phyloP scores from a whole-genome alignment of 2,888 invertebrate genomes.

The Trissolcus brochymenae region DNA sequence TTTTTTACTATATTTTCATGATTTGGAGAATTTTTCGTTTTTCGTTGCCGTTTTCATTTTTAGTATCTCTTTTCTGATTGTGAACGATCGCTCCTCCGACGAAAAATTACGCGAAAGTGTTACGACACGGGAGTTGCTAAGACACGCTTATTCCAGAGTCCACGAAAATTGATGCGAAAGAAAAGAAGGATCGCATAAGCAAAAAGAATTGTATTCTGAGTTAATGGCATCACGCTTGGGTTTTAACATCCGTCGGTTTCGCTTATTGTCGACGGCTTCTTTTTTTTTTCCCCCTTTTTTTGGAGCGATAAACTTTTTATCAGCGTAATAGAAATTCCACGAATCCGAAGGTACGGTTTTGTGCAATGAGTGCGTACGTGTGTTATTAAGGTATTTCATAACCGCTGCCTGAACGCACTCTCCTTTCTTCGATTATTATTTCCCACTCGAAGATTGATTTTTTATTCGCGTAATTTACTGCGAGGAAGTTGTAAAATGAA shows the following conservation, averaged over 20 bases:
- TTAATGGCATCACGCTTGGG: constrained; percentile 52
- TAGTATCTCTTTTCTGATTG: constrained; percentile 12
- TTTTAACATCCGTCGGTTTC: constrained; percentile 55
- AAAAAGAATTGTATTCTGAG: constrained; percentile 31
- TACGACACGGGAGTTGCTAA: constrained; percentile 50
- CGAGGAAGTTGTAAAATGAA: too few species aligned
- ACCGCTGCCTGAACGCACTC: constrained; percentile 1
- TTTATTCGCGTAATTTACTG: background rate
- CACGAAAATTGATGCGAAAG: constrained; percentile 27
- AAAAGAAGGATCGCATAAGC: constrained; percentile 28
- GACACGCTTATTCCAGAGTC: constrained; percentile 35
- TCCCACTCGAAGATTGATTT: background rate
- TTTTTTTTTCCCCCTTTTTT: background rate
- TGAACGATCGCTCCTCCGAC: constrained; percentile 46
- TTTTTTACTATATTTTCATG: background rate
- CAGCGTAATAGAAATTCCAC: constrained; percentile 29
- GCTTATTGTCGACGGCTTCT: constrained; percentile 38
- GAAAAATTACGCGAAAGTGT: constrained; percentile 59
- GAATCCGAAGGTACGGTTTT: constrained; percentile 27
- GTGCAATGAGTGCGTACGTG: background rate
- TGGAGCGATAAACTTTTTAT: constrained; percentile 48
- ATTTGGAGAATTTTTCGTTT: background rate
- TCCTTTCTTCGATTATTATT: constrained; percentile 11
- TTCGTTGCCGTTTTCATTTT: background rate
- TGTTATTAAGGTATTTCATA: constrained; percentile 30